These are phyloP conservation scores for Pammene fasciana DNA, from an alignment of 2,888 invertebrate genomes.

Conservation along the genomic window DNA sequence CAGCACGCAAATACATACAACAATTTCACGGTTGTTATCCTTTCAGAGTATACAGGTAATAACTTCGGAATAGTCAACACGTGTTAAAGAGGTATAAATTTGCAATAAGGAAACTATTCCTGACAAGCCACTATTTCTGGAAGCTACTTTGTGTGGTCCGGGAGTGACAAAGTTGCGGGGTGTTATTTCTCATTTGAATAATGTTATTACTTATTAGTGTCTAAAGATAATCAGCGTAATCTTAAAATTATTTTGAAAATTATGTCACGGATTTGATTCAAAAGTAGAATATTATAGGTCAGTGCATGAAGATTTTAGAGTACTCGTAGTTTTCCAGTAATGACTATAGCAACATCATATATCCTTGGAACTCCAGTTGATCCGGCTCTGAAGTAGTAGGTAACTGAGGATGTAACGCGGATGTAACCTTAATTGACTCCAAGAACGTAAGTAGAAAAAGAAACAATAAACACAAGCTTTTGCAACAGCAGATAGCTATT, in stretches of 20 bases:
- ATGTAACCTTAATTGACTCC: no score
- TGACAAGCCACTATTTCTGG: slow-evolving; percentile 29
- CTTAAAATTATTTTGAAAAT: no score
- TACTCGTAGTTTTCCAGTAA: no score
- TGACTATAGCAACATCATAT: no score
- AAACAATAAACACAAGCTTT: no score
- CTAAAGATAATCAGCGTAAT: not conserved
- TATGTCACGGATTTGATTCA: not conserved
- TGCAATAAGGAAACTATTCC: slow-evolving; percentile 46
- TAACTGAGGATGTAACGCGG: no score
- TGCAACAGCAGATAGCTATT: no score
- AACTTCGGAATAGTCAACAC: slow-evolving; percentile 18
- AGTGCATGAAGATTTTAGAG: no score
- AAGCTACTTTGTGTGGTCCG: slow-evolving; percentile 18
- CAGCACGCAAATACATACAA: not conserved
- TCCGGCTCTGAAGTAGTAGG: no score
- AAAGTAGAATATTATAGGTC: not conserved
- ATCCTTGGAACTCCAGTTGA: no score
- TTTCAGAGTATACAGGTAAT: slow-evolving; percentile 17
- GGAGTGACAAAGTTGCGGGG: slow-evolving; percentile 50
- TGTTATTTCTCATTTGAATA: slow-evolving; percentile 6
- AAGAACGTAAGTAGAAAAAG: no score
- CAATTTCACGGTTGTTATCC: slow-evolving; percentile 9
- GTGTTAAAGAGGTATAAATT: slow-evolving; percentile 43
- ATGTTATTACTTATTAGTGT: not conserved